Evolutionary conservation across 2,888 invertebrate genomes (phyloP).

Genomic region (Conomelus anceps): DNA sequence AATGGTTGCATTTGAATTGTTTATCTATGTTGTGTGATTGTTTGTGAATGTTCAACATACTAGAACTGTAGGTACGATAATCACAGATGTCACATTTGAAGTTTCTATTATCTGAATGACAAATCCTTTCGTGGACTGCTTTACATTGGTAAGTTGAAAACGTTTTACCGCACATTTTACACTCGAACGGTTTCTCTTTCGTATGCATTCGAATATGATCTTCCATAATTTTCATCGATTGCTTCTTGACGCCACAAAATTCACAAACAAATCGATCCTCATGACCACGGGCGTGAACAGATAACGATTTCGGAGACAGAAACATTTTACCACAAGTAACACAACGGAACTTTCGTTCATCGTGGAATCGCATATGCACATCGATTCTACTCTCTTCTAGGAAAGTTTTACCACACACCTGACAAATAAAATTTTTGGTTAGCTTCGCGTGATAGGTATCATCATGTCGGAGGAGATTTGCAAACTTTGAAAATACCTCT

Average conservation of each 20-base stretch:
- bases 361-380: slow-evolving; percentile 3
- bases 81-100: slow-evolving; percentile 2
- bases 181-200: slow-evolving; percentile 11
- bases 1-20: slow-evolving; percentile 2
- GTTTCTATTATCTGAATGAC: neutral
- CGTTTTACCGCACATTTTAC: slow-evolving; percentile 5
- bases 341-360: neutral
- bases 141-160: slow-evolving; percentile 4
- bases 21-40: neutral
- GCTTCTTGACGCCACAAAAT: neutral
- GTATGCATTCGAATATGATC: slow-evolving; percentile 12
- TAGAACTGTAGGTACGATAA: neutral
- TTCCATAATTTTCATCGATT: neutral
- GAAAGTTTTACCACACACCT: neutral
- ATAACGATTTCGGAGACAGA: neutral
- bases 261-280: neutral
- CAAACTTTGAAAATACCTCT: slow-evolving; percentile 4
- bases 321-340: neutral
- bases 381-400: neutral
- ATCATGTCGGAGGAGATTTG: neutral
- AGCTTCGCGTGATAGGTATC: neutral
- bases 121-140: neutral
- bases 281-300: neutral
- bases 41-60: neutral
- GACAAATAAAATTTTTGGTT: neutral